Base-by-base conservation (phyloP, 2,888 invertebrate species). In the Tenthredo amoena region DNA sequence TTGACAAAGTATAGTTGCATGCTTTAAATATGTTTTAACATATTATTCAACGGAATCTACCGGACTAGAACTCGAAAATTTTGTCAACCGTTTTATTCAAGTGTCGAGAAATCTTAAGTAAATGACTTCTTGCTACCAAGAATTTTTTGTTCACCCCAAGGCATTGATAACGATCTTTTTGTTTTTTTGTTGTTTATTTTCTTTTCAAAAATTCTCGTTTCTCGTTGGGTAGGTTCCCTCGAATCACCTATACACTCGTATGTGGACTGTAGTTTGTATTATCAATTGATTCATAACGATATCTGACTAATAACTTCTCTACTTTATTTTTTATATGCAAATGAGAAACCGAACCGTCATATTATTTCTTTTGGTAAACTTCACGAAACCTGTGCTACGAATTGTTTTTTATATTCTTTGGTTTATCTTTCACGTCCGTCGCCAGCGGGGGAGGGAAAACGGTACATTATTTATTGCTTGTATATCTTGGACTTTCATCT, bases 381-480 rank as follows among this genome's bases (percentile, higher is more conserved):
- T 76, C 26, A 55, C 77, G 40, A 81, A 40, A 37, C 31, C 40
- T 81, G 37, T 58, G 62, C 62, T 79, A 79, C 79, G 40, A 37
- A 58, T 79, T 79, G 37, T 62, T 81, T 21, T 21, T 40, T 81
- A 26, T 55, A 26, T 77, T 31, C n/a, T 26, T 50, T 77, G 55
- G 18, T 37, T 21, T 12, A 37, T 18, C 21, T 81, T 37, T 62
- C 40, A 40, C 37, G 58, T 62, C 81, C 81, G 62, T 62, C 62
- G 26, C 62, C 81, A 81, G 62, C 37, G 62, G 62, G 34, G 21
- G 21, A 81, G 62, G 40, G n/a, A 62, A 81, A 81, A 62, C 21
- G 58, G 62, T 81, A 81, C n/a, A 40, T 62, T 62, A 62, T 81
- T 81, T 81, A 81, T 81, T 81, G 58, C 58, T 81, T 81, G 81